Evolutionary conservation across 2,888 invertebrate species (phyloP), one percentile per base, ranked within the genome.

Genomic region (Nymphalis urticae): DNA sequence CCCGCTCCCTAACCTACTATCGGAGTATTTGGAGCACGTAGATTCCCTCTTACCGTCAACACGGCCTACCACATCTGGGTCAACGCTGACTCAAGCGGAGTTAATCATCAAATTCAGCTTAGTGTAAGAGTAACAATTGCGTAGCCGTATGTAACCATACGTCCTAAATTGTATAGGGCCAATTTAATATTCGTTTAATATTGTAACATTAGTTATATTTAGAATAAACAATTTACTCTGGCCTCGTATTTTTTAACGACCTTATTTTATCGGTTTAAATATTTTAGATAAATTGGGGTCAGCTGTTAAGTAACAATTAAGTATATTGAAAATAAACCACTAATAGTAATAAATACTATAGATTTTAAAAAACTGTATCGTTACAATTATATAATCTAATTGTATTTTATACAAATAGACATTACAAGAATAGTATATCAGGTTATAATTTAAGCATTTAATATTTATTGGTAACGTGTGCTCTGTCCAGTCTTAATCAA

Each of bases 1-100:
- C 90, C 78, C 86, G 82, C 88, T 90, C 88, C 90, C 89, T 91
- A 90, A 88, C 91, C 91, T 89, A 91, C 89, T 90, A 85, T 74
- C 82, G 76, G 78, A 80, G 81, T 88, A 90, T 91, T 91, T 90
- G 83, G 92, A 90, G 86, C 90, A 90, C 84, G 86, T 84, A 85
- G 86, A 86, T 81, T 85, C 85, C 83, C 82, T 82, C 80, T 80
- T 73, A 81, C 83, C 83, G 82, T 80, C 86, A 85, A 85, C 85
- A 85, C 83, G 85, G 87, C 89, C 88, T 87, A 81, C 85, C 81
- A 78, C 86, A 90, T 86, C 86, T 89, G 80, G 90, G 90, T 89
- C 89, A 89, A 74, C 83, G 86, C 86, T 87, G 88, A 89, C 87
- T 89, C 89, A 87, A 83, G 81, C 81, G 79, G 79, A 83, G 84